These are phyloP conservation scores for Rhabdornis inornatus DNA, from an alignment of 2,113 vertebrate genomes.

Conservation along the genomic window DNA sequence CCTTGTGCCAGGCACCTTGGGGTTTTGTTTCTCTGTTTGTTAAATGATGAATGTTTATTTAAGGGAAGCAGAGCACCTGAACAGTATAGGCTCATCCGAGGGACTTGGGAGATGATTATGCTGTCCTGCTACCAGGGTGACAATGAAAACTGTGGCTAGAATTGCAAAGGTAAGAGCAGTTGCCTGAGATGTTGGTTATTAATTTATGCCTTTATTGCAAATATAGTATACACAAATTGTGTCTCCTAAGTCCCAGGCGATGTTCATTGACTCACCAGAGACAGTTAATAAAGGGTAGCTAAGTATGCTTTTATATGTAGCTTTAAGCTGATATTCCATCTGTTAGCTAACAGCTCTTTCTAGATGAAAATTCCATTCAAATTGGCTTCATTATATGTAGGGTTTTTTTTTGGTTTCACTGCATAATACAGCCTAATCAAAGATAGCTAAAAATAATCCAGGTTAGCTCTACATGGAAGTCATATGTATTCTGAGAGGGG, in stretches of 20 bases:
- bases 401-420: not conserved
- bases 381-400: not conserved
- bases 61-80: not conserved
- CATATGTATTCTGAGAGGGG: not conserved
- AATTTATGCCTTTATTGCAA: not conserved
- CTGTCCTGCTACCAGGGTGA: not conserved
- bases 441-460: not conserved
- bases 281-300: not conserved
- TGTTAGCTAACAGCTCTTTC: not conserved
- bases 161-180: not conserved
- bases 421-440: not conserved
- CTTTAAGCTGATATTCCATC: not conserved
- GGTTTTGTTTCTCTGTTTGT: not conserved
- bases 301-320: not conserved
- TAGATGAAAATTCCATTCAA: not conserved
- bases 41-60: not conserved
- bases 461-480: not conserved
- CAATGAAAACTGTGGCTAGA: not conserved
- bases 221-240: rapidly evolving
- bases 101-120: not conserved
- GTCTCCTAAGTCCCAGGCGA: not conserved
- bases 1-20: not conserved
- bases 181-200: not conserved
- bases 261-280: not conserved
- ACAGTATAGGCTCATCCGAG: not conserved